phyloP scores from a whole-genome alignment of 2,888 invertebrate species.

The Galerucella nymphaeae region DNA sequence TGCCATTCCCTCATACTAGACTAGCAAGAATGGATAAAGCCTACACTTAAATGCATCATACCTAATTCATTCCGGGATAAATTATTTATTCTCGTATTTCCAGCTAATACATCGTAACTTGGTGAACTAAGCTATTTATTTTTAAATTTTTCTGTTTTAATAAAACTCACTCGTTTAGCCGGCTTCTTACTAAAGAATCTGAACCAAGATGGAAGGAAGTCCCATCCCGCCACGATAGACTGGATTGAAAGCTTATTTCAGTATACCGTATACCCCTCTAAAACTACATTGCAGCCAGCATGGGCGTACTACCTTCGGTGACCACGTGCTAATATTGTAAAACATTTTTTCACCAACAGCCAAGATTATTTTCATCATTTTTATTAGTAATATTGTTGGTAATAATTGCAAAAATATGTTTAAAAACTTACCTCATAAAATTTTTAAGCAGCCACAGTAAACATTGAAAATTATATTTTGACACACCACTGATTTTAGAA shows the following conservation, averaged over 20 bases:
- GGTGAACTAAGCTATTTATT: constrained; percentile 49
- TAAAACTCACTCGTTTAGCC: constrained; percentile 71
- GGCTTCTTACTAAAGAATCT: constrained; percentile 77
- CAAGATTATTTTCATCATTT: constrained; percentile 1
- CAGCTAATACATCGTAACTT: constrained; percentile 58
- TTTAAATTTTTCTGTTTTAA: constrained; percentile 52
- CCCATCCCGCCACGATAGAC: constrained; percentile 74
- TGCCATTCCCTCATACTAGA: constrained; percentile 71
- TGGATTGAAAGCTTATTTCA: constrained; percentile 65
- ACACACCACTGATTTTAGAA: constrained; percentile 46
- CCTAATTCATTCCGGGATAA: constrained; percentile 80
- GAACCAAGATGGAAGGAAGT: constrained; percentile 82
- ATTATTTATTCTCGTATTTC: constrained; percentile 68
- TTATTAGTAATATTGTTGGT: constrained; percentile 4
- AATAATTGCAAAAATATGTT: background rate
- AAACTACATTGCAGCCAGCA: constrained; percentile 69
- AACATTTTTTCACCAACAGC: constrained; percentile 2
- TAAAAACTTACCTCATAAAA: constrained; percentile 37
- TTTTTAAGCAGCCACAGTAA: constrained; percentile 20
- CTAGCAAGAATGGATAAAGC: constrained; percentile 62
- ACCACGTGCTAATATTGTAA: constrained; percentile 41
- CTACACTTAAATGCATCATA: constrained; percentile 68
- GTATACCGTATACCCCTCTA: constrained; percentile 68
- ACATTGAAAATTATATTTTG: constrained; percentile 25
- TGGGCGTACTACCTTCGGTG: constrained; percentile 60